A percentile compares a stretch with the other conserved stretches of the same genome.
phyloP scores from a whole-genome alignment of 2,797 vertebrate species.

The Pangasius sanitwongsei region DNA sequence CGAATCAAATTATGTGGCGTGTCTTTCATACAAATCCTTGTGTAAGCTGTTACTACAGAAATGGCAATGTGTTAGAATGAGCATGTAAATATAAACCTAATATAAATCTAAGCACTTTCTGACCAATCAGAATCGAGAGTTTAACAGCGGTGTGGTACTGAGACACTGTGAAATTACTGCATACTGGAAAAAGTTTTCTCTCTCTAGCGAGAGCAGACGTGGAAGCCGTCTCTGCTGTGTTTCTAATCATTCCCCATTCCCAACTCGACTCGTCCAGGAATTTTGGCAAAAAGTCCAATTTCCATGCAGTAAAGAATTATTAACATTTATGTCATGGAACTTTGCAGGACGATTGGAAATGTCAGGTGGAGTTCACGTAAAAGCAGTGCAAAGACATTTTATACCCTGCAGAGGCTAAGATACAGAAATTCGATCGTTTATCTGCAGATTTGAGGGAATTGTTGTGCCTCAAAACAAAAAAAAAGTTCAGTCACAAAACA shows the following conservation, averaged over 20 bases:
- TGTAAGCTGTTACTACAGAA: background rate
- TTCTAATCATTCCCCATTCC: constrained; percentile 18
- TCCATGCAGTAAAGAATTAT: constrained; percentile 3
- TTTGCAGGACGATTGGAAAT: background rate
- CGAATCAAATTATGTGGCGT: background rate
- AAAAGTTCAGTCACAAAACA: background rate
- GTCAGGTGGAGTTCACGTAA: background rate
- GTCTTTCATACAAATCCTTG: background rate
- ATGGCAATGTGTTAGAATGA: background rate
- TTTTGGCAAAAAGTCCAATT: constrained; percentile 20
- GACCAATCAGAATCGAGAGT: background rate
- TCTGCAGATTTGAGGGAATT: background rate
- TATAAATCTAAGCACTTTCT: background rate
- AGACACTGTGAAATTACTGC: background rate
- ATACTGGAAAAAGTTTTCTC: background rate
- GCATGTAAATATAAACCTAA: background rate
- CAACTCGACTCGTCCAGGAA: constrained; percentile 2
- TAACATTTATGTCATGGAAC: constrained; percentile 14
- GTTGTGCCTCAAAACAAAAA: background rate
- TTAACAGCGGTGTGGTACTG: background rate
- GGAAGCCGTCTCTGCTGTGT: background rate
- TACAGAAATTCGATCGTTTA: background rate
- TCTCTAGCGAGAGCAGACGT: background rate
- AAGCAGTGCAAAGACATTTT: background rate
- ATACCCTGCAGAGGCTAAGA: background rate